A percentile compares a stretch with the other conserved stretches of the same genome.
These are phyloP conservation scores for Syndactyla subalaris DNA, from an alignment of 2,797 vertebrate species.

Conservation along the genomic window DNA sequence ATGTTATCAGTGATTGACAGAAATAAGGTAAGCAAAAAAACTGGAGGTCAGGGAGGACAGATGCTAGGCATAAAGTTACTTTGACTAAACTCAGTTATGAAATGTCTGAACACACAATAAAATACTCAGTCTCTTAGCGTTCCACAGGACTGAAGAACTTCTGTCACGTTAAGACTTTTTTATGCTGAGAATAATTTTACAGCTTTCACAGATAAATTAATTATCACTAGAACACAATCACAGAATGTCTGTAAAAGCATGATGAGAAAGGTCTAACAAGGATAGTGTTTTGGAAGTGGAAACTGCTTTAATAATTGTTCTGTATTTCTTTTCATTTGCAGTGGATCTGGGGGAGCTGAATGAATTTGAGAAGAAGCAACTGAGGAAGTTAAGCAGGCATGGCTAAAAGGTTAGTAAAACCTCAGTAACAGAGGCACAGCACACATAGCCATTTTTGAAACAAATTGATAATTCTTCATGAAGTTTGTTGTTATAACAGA, in stretches of 20 bases:
- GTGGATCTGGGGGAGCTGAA: background rate
- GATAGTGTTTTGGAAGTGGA: background rate
- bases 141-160: background rate
- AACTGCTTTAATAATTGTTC: background rate
- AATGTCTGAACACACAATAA: background rate
- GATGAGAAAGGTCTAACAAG: background rate
- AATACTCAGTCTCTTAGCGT: background rate
- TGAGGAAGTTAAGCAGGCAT: background rate
- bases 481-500: background rate
- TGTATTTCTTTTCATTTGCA: background rate
- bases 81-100: background rate
- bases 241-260: background rate
- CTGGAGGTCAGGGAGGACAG: fast-evolving
- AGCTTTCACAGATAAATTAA: background rate
- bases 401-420: background rate
- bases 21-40: background rate
- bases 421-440: background rate
- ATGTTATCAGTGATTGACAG: background rate
- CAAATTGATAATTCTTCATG: background rate
- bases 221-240: background rate
- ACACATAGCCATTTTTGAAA: background rate
- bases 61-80: background rate
- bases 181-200: background rate
- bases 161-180: background rate
- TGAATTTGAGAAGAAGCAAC: background rate